These are phyloP conservation scores for Pissodes strobi DNA, from an alignment of 1,140 invertebrate species.

Conservation along the genomic window DNA sequence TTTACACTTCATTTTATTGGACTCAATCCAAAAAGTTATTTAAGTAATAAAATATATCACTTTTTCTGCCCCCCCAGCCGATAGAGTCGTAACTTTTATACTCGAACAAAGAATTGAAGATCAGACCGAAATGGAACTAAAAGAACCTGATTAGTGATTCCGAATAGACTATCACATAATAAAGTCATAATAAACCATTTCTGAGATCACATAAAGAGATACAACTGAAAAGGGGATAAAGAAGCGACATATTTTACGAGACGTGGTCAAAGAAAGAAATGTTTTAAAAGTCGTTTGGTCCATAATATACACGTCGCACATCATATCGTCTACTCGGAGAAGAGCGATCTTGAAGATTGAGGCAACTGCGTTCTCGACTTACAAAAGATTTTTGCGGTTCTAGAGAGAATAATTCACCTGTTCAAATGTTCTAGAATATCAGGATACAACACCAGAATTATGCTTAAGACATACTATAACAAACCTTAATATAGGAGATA, in stretches of 20 bases:
- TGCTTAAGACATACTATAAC: no score
- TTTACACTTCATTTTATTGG: constrained; percentile 1
- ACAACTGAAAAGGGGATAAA: constrained; percentile 14
- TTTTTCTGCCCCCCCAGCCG: neutral
- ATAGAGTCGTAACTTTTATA: constrained; percentile 2
- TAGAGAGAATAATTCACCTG: no score
- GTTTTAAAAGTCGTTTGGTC: constrained; percentile 7
- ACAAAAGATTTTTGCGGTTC: no score
- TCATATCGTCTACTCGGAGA: neutral
- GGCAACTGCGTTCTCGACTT: no score
- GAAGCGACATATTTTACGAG: constrained; percentile 18
- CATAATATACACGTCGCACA: constrained; percentile 7
- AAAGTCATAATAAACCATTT: constrained; percentile 20
- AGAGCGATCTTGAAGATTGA: no score
- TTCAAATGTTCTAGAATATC: no score
- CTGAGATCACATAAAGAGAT: constrained; percentile 16
- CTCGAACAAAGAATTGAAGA: constrained; percentile 6
- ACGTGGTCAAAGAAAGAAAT: constrained; percentile 3
- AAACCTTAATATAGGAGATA: no score
- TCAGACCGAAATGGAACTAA: constrained; percentile 11
- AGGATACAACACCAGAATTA: no score
- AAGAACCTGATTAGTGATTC: constrained; percentile 14
- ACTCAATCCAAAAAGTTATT: constrained; percentile 4
- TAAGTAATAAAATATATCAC: constrained; percentile 7
- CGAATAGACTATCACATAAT: constrained; percentile 16